Evolutionary conservation across 2,797 vertebrate genomes (phyloP).

Genomic region (Acipenser oxyrinchus): DNA sequence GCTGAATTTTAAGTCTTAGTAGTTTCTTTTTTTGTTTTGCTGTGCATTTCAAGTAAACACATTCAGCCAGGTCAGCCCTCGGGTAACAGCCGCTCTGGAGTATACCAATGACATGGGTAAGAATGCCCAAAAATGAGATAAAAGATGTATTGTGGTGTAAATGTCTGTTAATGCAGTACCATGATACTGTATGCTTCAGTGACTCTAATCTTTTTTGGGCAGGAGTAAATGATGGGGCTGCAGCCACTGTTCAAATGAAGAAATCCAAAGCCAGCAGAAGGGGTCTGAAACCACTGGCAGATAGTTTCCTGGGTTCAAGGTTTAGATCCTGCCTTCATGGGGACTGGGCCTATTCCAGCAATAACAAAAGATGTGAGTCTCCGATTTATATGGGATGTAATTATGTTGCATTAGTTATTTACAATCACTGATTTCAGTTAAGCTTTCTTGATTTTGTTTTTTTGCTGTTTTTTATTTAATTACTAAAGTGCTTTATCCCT

Average conservation of each 20-base stretch:
- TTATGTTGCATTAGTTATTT: neutral
- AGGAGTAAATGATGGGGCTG: constrained; percentile 93
- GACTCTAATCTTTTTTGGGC: constrained; percentile 7
- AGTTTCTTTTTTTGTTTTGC: no score
- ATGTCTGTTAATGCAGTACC: neutral
- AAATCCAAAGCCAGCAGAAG: constrained; percentile 72
- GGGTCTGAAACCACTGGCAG: constrained; percentile 71
- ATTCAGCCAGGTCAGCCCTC: no score
- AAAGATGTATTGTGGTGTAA: constrained; percentile 21
- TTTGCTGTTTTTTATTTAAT: neutral
- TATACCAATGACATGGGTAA: no score
- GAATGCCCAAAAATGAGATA: no score
- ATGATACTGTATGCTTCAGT: no score
- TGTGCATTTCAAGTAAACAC: no score
- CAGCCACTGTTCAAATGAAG: constrained; percentile 86
- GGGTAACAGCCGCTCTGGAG: no score
- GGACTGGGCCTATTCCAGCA: constrained; percentile 80
- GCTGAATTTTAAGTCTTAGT: no score
- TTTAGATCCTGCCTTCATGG: constrained; percentile 88
- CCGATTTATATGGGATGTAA: neutral
- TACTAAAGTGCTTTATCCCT: neutral
- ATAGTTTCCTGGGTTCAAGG: constrained; percentile 86
- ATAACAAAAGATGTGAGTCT: constrained; percentile 85
- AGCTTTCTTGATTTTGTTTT: no score
- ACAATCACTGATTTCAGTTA: neutral